phyloP scores from a whole-genome alignment of 2,888 invertebrate genomes.

The Lacanobia oleracea region DNA sequence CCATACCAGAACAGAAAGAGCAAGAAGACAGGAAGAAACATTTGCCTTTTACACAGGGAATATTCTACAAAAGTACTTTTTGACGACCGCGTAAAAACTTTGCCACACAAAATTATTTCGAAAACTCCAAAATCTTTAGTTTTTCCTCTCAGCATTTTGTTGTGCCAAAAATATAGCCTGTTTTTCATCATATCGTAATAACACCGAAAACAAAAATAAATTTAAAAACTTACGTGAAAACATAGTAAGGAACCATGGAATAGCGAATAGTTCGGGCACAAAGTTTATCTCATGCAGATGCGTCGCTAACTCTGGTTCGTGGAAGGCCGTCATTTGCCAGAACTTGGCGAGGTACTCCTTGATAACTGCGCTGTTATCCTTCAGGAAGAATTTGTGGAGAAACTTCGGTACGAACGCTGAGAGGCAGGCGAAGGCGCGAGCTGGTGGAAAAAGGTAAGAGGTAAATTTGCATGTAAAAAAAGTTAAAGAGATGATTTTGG shows the following conservation, averaged over 20 bases:
- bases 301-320: conserved; percentile 97
- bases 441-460: conserved; percentile 85
- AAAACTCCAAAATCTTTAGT: too few relatives aligned
- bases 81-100: too few relatives aligned
- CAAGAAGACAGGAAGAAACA: too few relatives aligned
- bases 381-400: conserved; percentile 98
- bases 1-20: too few relatives aligned
- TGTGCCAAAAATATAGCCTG: not conserved
- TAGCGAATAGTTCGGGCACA: conserved; percentile 99
- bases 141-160: not conserved
- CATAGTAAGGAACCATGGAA: conserved; percentile 99
- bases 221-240: conserved; percentile 95
- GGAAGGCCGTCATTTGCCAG: conserved; percentile 98
- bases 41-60: too few relatives aligned
- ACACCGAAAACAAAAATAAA: not conserved
- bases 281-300: conserved; percentile 98
- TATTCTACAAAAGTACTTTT: too few relatives aligned
- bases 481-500: not conserved
- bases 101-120: too few relatives aligned
- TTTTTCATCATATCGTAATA: not conserved
- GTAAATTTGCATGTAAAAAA: too few relatives aligned
- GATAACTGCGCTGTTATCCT: conserved; percentile 98
- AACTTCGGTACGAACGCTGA: conserved; percentile 98
- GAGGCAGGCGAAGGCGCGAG: conserved; percentile 98
- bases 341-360: conserved; percentile 99